A percentile compares a stretch with the other conserved stretches of the same genome.
Evolutionary conservation across 1,140 invertebrate species (phyloP).

Genomic region (Trachymyrmex septentrionalis): DNA sequence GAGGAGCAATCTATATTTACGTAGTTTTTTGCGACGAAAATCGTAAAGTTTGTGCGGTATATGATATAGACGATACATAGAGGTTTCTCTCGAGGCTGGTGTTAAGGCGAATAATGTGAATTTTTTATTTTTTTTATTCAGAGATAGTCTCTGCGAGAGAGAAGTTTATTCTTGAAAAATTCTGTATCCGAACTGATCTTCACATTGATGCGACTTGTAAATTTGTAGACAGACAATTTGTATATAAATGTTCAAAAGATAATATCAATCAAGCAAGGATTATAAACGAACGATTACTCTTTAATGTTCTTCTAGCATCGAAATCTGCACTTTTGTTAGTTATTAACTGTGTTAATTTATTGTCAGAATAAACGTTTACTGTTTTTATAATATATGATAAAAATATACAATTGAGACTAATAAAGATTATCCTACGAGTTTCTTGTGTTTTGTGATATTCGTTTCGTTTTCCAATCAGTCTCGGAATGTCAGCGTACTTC

Average conservation of each 20-base stretch:
- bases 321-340: not conserved
- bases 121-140: not conserved
- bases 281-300: not conserved
- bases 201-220: not conserved
- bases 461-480: not conserved
- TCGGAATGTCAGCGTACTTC: not conserved
- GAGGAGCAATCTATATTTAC: not conserved
- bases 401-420: conserved; percentile 4
- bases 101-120: not conserved
- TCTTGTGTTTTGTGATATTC: conserved; percentile 5
- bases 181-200: not conserved
- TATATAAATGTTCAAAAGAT: not conserved
- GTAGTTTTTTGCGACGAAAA: not conserved
- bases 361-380: not conserved
- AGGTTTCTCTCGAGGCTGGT: not conserved
- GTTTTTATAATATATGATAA: not conserved
- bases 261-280: not conserved
- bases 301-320: not conserved
- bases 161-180: not conserved
- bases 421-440: not conserved
- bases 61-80: not conserved
- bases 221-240: not conserved
- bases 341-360: not conserved
- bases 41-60: not conserved
- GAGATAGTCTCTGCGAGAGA: not conserved